Base-by-base conservation (phyloP, 2,888 invertebrate genomes). In the Iphiclides podalirius region DNA sequence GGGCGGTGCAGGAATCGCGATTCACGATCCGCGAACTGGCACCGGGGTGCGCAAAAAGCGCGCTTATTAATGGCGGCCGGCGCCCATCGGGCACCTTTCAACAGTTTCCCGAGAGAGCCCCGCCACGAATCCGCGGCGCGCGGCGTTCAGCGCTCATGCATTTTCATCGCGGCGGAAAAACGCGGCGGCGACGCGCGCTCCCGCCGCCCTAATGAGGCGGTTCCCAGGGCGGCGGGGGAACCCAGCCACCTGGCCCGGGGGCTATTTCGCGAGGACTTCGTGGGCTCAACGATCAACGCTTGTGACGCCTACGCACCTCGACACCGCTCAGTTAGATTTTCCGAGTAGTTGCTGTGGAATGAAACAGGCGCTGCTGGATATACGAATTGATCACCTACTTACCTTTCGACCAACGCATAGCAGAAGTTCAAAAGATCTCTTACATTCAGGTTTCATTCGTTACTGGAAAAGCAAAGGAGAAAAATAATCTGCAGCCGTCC, bases 131-230 rank as follows among this genome's bases (percentile, higher is more conserved):
- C 54, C 33, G 46, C 26, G 59, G 41, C 17, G 12, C n/a, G n/a
- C n/a, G n/a, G n/a, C n/a, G n/a, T n/a, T n/a, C n/a, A 35, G 45
- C 44, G 14, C 55, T 75, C 74, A 75, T 79, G 63, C 72, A 80
- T 79, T 70, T 80, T 74, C 70, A 78, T 76, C 54, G 49, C 51
- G 55, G 46, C 31, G 57, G 62, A 78, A 80, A 79, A 79, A 77
- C 73, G 67, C 70, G 70, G 69, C 75, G 70, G 56, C 69, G 61
- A 57, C 58, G 55, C 64, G 63, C 51, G 51, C 53, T 46, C 52
- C 54, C 47, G 52, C 42, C 52, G 51, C 42, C 64, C 71, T 71
- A 73, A 72, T 67, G 73, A 59, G 52, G 60, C 65, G 42, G 69
- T 71, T 77, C 74, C 67, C 75, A 74, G 28, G 6, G 67, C 55